Percentiles rank a stretch among this genome's conserved stretches.
Evolutionary conservation across 2,113 vertebrate species (phyloP).

Genomic region (Chamaea fasciata): DNA sequence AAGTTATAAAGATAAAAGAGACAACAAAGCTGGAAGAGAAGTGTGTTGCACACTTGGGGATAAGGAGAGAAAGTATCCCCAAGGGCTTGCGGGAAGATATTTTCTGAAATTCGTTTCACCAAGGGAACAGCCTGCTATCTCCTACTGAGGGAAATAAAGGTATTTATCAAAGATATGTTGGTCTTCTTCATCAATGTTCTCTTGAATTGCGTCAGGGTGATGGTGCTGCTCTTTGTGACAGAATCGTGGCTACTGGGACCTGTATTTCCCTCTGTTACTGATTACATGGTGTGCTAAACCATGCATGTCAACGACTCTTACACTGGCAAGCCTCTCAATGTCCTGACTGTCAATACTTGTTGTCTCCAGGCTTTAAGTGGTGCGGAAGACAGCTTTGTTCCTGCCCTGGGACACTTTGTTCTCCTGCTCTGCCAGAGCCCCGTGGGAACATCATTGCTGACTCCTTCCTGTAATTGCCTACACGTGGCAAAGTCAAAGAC

Average conservation of each 20-base stretch:
- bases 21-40: background rate
- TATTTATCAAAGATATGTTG: background rate
- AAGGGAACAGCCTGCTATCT: background rate
- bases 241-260: background rate
- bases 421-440: background rate
- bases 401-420: background rate
- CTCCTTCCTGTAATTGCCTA: background rate
- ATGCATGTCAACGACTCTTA: background rate
- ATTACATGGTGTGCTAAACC: background rate
- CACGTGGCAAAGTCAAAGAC: background rate
- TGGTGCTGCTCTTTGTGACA: rapidly evolving
- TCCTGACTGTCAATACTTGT: background rate
- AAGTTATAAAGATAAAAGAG: background rate
- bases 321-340: background rate
- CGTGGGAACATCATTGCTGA: rapidly evolving
- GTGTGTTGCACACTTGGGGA: background rate
- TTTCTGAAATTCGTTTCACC: background rate
- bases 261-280: background rate
- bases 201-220: background rate
- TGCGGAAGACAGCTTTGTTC: background rate
- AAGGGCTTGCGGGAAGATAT: background rate
- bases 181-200: background rate
- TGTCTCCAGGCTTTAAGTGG: background rate
- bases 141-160: background rate
- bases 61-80: background rate